phyloP scores from a whole-genome alignment of 2,113 vertebrate genomes.

The Hippolais icterina region DNA sequence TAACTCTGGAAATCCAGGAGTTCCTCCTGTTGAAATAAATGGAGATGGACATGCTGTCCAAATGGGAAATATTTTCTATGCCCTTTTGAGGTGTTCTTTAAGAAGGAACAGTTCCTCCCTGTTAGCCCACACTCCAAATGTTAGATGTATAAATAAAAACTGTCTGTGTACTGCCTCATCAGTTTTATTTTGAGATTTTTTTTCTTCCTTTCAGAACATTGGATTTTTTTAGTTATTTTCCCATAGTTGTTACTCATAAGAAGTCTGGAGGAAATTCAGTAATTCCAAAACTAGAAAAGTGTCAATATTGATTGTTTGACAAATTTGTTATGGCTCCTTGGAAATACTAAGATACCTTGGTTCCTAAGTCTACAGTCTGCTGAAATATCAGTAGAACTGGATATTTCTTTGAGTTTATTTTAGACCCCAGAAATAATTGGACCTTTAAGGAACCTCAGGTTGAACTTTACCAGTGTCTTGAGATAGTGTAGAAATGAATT shows the following conservation, averaged over 20 bases:
- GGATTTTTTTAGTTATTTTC: not conserved
- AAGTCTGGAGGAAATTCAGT: not conserved
- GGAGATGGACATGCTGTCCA: not conserved
- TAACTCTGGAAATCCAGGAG: not conserved
- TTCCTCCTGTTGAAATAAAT: not conserved
- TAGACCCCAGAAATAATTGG: not conserved
- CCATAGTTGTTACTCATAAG: not conserved
- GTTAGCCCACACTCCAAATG: conserved; percentile 35
- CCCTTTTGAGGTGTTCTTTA: conserved; percentile 8
- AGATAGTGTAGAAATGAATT: not conserved
- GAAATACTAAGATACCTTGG: not conserved
- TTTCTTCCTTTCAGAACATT: not conserved
- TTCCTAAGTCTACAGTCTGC: not conserved
- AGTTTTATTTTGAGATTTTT: conserved; percentile 17
- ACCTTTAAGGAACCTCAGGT: not conserved
- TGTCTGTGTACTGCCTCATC: not conserved
- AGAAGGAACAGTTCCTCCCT: conserved; percentile 17
- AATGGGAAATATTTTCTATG: not conserved
- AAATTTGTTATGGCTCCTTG: not conserved
- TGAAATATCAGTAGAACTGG: not conserved
- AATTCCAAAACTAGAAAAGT: not conserved
- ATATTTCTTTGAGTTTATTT: not conserved
- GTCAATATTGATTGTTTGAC: not conserved
- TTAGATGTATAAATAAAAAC: conserved; percentile 41
- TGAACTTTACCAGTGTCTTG: not conserved